Evolutionary conservation across 2,888 invertebrate genomes (phyloP).

Genomic region (Diploptera punctata): DNA sequence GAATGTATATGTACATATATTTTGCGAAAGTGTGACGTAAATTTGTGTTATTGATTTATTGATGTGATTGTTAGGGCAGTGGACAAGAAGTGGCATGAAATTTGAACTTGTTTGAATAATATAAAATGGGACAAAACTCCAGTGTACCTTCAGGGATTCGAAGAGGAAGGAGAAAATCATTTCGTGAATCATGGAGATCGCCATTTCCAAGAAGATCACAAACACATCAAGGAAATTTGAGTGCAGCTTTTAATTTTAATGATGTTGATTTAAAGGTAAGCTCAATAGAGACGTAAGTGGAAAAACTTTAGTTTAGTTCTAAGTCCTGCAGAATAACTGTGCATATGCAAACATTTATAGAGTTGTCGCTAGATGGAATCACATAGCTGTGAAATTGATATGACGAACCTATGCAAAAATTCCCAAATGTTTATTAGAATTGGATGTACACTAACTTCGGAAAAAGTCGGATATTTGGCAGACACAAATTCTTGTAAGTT

Average conservation of each 20-base stretch:
- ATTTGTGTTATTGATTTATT: not conserved
- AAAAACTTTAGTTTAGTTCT: no score
- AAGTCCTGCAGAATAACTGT: no score
- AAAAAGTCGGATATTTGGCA: no score
- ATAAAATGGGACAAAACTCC: conserved; percentile 55
- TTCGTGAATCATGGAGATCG: conserved; percentile 50
- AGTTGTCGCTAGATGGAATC: no score
- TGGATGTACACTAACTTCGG: no score
- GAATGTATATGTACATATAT: not conserved
- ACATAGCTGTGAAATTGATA: no score
- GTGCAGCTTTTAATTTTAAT: conserved; percentile 59
- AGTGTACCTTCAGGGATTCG: conserved; percentile 49
- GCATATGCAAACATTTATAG: no score
- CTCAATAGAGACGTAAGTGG: no score
- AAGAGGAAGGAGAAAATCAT: conserved; percentile 52
- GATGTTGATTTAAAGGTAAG: conserved; percentile 55
- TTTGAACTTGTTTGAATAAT: not conserved
- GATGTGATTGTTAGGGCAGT: not conserved
- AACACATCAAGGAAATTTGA: conserved; percentile 54
- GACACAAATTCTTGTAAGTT: no score
- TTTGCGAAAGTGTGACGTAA: not conserved
- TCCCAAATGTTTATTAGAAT: no score
- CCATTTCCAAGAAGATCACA: conserved; percentile 53
- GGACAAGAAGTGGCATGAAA: not conserved
- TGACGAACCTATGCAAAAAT: no score